Conservation (phyloP, 2,113 vertebrate species). For the Myodes glareolus region DNA sequence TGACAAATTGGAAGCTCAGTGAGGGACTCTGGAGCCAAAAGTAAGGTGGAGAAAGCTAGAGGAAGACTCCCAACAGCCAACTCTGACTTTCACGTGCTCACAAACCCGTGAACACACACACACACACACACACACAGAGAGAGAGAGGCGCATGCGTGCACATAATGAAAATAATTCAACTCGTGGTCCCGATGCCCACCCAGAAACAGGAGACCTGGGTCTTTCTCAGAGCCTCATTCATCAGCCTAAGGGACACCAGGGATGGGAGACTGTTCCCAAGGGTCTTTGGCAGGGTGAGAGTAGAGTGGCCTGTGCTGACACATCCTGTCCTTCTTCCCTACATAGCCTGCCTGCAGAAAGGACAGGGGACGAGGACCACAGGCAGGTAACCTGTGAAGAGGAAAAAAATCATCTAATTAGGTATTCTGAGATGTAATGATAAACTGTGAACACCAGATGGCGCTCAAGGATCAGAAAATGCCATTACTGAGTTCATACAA, state of each 20-base stretch:
- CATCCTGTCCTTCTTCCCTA: neutral
- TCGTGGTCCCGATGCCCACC: neutral
- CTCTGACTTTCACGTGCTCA: neutral
- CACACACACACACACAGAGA: neutral
- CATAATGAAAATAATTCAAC: neutral
- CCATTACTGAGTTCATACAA: fast-evolving
- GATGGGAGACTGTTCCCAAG: neutral
- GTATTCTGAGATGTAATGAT: neutral
- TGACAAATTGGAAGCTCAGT: neutral
- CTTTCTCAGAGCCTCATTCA: neutral
- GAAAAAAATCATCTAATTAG: neutral
- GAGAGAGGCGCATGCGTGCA: neutral
- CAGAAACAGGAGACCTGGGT: neutral
- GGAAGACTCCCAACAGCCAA: neutral
- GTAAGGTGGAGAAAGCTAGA: neutral
- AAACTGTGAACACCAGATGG: neutral
- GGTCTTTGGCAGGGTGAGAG: neutral
- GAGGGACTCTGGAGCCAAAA: neutral
- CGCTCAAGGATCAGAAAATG: neutral
- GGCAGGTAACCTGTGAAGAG: fast-evolving
- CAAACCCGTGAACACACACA: neutral
- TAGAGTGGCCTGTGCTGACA: neutral
- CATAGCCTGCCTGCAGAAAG: neutral
- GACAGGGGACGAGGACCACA: neutral
- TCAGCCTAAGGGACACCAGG: neutral